A percentile compares a stretch with the other conserved stretches of the same genome.
These are phyloP conservation scores for Callaeas wilsoni DNA, from an alignment of 2,113 vertebrate genomes.

Conservation along the genomic window DNA sequence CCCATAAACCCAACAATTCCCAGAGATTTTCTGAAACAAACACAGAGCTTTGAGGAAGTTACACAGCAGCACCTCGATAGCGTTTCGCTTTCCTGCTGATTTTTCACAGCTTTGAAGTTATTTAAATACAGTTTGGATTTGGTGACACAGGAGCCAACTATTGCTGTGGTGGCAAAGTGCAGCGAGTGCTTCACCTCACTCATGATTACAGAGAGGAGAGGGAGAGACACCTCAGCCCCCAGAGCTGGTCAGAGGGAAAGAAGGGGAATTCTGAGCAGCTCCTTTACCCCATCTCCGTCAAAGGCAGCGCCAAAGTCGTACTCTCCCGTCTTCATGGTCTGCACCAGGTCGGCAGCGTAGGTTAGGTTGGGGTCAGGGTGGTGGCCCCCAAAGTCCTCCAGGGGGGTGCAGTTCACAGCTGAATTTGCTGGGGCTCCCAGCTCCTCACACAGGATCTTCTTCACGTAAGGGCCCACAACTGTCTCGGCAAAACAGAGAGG, in stretches of 20 bases:
- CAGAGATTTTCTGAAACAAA: background rate
- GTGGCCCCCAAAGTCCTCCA: constrained; percentile 96
- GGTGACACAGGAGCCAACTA: background rate
- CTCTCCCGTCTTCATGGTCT: constrained; percentile 92
- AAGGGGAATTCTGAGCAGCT: background rate
- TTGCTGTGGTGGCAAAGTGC: background rate
- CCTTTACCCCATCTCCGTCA: constrained; percentile 94
- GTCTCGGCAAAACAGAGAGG: background rate
- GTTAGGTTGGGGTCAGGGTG: constrained; percentile 98
- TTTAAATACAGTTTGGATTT: background rate
- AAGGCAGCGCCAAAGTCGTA: constrained; percentile 97
- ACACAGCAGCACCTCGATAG: background rate
- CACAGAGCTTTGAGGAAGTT: background rate
- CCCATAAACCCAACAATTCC: background rate
- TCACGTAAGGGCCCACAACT: constrained; percentile 97
- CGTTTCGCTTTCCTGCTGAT: background rate
- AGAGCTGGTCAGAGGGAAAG: background rate
- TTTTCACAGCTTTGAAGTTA: background rate
- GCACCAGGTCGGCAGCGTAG: constrained; percentile 93
- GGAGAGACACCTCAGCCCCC: background rate
- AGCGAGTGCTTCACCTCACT: background rate
- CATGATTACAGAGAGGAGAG: background rate
- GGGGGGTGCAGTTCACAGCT: constrained; percentile 88
- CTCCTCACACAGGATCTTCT: constrained; percentile 95
- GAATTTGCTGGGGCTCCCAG: constrained; percentile 91